Base-by-base conservation (phyloP, 2,888 invertebrate genomes). In the Drosophila sordidula region DNA sequence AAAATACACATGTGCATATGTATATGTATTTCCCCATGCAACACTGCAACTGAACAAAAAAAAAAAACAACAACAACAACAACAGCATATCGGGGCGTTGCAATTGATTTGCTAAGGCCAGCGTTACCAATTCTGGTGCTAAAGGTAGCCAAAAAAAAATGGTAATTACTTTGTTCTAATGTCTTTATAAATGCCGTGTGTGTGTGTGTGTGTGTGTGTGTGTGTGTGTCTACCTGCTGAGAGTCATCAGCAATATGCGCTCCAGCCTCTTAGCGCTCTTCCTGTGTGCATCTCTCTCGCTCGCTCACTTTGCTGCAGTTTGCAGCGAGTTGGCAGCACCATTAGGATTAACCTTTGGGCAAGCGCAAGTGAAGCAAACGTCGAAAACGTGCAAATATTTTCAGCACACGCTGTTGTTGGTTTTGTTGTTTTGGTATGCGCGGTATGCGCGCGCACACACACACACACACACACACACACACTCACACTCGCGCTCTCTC, bases 381-480 rank as follows among this genome's bases (percentile, higher is more conserved):
- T 69, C 64, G 63, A 70, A 85, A 86, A 86, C 83, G 86, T 86
- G 83, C 86, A 80, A 83, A 83, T 86, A 83, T 83, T 75, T 81
- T 76, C 61, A 78, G 75, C 84, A 69, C 70, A 74, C 70, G 65
- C 46, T 63, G 61, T 42, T 54, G 58, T 59, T 61, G 67, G 75
- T 29, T 32, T 32, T 32, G 64, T 75, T 70, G 54, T 59, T 78
- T 72, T 72, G 82, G 82, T 70, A 85, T 85, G 76, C 58, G 22
- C 65, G 67, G 64, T 79, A 82, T 82, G 85, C 61, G 59, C 52
- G 9, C 25, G 49, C 29, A 45, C 14, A 41, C 29, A 59, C 59
- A 63, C 51, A 44, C 16, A 41, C 32, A 63, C 51, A 44, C 16
- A 41, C 32, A 16, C 8, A 50, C 18, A 18, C 18, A 18, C 18